Evolutionary conservation across 2,888 invertebrate species (phyloP).

Genomic region (Agriotes lineatus): DNA sequence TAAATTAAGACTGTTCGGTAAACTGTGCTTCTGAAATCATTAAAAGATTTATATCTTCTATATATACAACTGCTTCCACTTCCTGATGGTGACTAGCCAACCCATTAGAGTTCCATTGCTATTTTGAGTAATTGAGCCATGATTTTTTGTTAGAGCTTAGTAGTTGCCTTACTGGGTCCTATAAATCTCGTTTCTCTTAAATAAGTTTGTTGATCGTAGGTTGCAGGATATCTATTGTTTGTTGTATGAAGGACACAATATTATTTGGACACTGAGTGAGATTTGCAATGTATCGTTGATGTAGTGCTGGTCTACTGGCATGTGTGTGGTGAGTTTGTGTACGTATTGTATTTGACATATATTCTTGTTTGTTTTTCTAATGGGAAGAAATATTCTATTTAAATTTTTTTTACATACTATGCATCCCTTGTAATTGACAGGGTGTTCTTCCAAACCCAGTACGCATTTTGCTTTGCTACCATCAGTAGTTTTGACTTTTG

Average conservation of each 20-base stretch:
- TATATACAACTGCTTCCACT: not conserved
- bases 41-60: not conserved
- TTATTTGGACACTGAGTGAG: not conserved
- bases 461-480: not conserved
- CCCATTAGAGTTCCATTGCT: not conserved
- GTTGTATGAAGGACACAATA: not conserved
- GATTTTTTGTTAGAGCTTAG: not conserved
- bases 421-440: not conserved
- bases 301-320: not conserved
- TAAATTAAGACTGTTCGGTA: conserved; percentile 1
- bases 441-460: not conserved
- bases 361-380: not conserved
- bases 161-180: not conserved
- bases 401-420: not conserved
- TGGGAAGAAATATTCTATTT: not conserved
- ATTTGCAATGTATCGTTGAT: not conserved
- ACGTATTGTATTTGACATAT: not conserved
- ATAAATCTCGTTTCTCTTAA: not conserved
- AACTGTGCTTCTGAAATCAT: conserved; percentile 11
- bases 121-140: not conserved
- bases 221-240: not conserved
- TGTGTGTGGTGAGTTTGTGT: not conserved
- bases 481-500: not conserved
- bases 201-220: not conserved
- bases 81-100: not conserved